A percentile compares a stretch with the other conserved stretches of the same genome.
These are phyloP conservation scores for Eristalis arbustorum DNA, from an alignment of 2,888 invertebrate genomes.

Conservation along the genomic window DNA sequence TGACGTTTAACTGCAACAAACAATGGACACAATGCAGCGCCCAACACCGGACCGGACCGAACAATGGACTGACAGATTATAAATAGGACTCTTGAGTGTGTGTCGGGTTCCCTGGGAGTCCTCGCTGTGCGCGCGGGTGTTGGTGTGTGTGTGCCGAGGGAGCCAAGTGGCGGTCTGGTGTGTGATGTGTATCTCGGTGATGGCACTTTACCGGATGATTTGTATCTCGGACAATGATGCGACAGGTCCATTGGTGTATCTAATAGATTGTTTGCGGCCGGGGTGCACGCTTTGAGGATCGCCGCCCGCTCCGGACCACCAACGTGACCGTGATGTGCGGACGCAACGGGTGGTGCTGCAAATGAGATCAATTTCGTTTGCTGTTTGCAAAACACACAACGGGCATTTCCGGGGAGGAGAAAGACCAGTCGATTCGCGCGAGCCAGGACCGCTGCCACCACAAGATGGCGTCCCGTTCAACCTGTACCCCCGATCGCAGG, in stretches of 20 bases:
- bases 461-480: constrained; percentile 54
- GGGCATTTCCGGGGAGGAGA: not conserved
- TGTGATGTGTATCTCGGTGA: constrained; percentile 65
- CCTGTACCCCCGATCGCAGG: constrained; percentile 60
- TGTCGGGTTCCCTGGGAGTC: constrained; percentile 28
- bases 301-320: constrained; percentile 63
- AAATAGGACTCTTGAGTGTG: constrained; percentile 64
- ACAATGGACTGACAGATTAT: constrained; percentile 65
- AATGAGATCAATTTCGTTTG: constrained; percentile 3
- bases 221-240: constrained; percentile 69
- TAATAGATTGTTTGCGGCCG: constrained; percentile 69
- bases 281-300: constrained; percentile 63
- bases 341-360: constrained; percentile 53
- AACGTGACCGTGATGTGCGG: constrained; percentile 46
- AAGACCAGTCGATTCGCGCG: constrained; percentile 6
- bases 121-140: not conserved
- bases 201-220: constrained; percentile 70
- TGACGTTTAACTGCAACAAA: constrained; percentile 69
- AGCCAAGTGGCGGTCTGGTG: constrained; percentile 39
- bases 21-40: constrained; percentile 59
- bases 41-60: constrained; percentile 21
- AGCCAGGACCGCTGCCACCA: not conserved
- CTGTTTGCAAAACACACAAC: constrained; percentile 1
- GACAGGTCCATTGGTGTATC: constrained; percentile 69
- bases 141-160: constrained; percentile 11